Evolutionary conservation across 2,797 vertebrate species (phyloP).

Genomic region (Acanthurus leucopareius): DNA sequence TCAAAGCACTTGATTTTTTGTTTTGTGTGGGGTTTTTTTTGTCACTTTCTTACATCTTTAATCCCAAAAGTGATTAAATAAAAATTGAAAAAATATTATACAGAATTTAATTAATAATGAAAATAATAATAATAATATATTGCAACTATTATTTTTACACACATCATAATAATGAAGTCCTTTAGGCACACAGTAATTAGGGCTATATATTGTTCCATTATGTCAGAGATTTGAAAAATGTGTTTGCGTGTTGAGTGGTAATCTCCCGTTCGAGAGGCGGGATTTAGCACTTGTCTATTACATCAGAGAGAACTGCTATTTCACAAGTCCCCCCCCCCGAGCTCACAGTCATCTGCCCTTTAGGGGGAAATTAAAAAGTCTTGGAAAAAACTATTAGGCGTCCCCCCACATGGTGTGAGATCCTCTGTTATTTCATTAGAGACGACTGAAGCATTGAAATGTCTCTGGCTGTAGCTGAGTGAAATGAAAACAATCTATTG

Average conservation of each 20-base stretch:
- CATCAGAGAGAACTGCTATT: conserved; percentile 58
- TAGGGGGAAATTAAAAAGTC: conserved; percentile 43
- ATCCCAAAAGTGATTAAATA: too few relatives aligned
- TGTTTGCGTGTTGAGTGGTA: conserved; percentile 63
- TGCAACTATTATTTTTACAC: neutral
- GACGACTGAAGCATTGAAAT: neutral
- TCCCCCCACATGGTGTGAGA: conserved; percentile 31
- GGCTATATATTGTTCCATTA: conserved; percentile 30
- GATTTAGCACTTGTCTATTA: conserved; percentile 64
- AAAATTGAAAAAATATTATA: neutral
- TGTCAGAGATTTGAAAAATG: conserved; percentile 67
- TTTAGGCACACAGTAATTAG: conserved; percentile 36
- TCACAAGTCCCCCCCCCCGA: conserved; percentile 24
- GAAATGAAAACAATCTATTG: conserved; percentile 32
- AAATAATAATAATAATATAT: conserved; percentile 8
- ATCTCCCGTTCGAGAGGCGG: conserved; percentile 65
- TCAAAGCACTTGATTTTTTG: too few relatives aligned
- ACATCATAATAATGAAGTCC: conserved; percentile 24
- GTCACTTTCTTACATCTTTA: too few relatives aligned
- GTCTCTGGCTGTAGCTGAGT: neutral
- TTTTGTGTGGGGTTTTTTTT: too few relatives aligned
- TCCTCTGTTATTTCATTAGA: conserved; percentile 56
- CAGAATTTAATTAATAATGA: neutral
- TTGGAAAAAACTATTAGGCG: conserved; percentile 50
- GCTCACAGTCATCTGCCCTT: conserved; percentile 50